A percentile compares a stretch with the other conserved stretches of the same genome.
Conservation (phyloP, 92 coral and sea anemone genomes). For the Parazoanthus swiftii region DNA sequence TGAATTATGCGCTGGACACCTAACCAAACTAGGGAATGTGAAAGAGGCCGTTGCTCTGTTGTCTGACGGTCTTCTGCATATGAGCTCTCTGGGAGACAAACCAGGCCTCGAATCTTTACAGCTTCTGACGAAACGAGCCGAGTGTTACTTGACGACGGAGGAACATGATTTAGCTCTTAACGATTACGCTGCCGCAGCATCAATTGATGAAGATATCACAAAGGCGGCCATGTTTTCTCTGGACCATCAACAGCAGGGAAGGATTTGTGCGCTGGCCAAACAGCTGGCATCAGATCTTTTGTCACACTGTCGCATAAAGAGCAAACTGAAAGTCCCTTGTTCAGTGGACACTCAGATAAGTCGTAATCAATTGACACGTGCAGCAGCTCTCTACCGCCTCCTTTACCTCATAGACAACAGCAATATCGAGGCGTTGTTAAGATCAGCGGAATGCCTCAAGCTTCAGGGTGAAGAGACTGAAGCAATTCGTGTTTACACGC, state of each 20-base stretch:
- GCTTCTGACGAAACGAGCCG: slow-evolving; percentile 64
- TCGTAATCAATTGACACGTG: slow-evolving; percentile 58
- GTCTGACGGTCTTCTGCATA: slow-evolving; percentile 60
- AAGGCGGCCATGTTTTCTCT: slow-evolving; percentile 54
- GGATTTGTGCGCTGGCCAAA: slow-evolving; percentile 51
- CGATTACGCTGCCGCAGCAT: slow-evolving; percentile 69
- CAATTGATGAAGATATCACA: slow-evolving; percentile 60
- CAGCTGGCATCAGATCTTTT: slow-evolving; percentile 58
- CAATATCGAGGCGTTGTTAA: slow-evolving; percentile 77
- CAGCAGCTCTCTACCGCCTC: slow-evolving; percentile 68
- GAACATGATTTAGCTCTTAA: slow-evolving; percentile 61
- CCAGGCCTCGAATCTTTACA: slow-evolving; percentile 32
- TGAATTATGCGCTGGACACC: slow-evolving; percentile 61
- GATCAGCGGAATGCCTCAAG: slow-evolving; percentile 80
- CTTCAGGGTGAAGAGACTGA: slow-evolving; percentile 70
- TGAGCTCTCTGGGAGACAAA: slow-evolving; percentile 30
- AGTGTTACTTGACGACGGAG: slow-evolving; percentile 60
- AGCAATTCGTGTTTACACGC: slow-evolving; percentile 64
- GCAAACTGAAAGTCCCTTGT: slow-evolving; percentile 57
- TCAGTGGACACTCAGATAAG: slow-evolving; percentile 55
- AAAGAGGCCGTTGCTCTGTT: slow-evolving; percentile 67
- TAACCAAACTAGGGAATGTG: slow-evolving; percentile 55
- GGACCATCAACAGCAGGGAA: slow-evolving; percentile 55
- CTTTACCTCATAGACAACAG: slow-evolving; percentile 67
- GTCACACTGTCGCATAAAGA: slow-evolving; percentile 59